Evolutionary conservation across 2,888 invertebrate genomes (phyloP).

Genomic region (Schizaphis graminum): DNA sequence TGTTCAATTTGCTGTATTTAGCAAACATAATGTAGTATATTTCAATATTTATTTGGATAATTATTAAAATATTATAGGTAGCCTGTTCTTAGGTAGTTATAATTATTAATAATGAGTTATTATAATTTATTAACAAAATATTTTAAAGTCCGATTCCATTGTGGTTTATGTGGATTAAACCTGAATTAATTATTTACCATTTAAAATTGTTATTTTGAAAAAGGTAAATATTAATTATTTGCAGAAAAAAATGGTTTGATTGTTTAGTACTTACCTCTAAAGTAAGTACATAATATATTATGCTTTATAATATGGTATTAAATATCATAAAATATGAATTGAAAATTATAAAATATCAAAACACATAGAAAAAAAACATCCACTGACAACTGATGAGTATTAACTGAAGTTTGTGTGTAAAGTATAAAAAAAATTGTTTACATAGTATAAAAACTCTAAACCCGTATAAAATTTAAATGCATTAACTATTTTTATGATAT

Average conservation of each 20-base stretch:
- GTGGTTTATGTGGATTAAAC: not conserved
- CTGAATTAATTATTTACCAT: not conserved
- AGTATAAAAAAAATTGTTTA: not conserved
- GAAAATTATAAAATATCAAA: not conserved
- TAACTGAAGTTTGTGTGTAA: not conserved
- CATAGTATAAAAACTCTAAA: not conserved
- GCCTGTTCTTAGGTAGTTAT: not conserved
- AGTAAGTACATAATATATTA: not conserved
- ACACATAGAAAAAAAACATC: not conserved
- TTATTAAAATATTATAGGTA: not conserved
- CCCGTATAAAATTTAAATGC: not conserved
- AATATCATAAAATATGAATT: not conserved
- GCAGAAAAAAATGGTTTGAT: too few species aligned
- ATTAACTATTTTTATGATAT: not conserved
- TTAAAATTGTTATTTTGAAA: not conserved
- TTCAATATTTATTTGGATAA: not conserved
- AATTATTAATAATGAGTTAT: not conserved
- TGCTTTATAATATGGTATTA: not conserved
- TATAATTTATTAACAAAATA: not conserved
- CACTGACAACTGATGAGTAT: not conserved
- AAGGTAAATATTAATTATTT: not conserved
- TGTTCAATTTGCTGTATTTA: not conserved
- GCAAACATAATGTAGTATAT: not conserved
- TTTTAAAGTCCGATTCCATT: not conserved
- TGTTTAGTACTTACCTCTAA: not conserved